Evolutionary conservation across 2,797 vertebrate genomes (phyloP), one percentile per base, ranked within the genome.

Genomic region (Okamejei kenojei): DNA sequence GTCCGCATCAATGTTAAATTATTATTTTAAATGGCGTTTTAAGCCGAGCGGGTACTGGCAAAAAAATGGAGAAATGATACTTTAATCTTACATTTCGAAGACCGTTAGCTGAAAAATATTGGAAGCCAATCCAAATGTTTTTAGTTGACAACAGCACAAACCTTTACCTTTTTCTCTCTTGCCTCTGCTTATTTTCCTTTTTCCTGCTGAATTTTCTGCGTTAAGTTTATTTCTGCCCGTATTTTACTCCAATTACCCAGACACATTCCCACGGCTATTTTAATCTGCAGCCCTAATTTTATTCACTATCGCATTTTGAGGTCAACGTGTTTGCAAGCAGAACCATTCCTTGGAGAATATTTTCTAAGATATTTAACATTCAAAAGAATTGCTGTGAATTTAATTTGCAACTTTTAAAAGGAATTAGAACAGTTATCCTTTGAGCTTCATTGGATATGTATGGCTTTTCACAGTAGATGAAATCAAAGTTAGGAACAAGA

Each of bases 331-430:
- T 91, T 23, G 68, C 68, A 91, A 54, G 68, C 73, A 71, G 90
- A 76, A 92, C 21, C 26, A 92, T 92, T 76, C 68, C 23, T 74
- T 76, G 68, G 90, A 92, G 45, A 91, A 91, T 58, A 92, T 76
- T 94, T 95, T 94, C 93, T 95, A 96, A 79, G 84, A 96, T 97
- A 97, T 97, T 97, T 97, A 97, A 97, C 96, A 96, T 95, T 94
- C 96, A 96, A 65, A 68, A 96, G 95, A 95, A 96, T 97, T 97
- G 96, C 96, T 96, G 96, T 96, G 96, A 93, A 96, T 94, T 94
- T 94, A 95, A 93, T 95, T 96, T 74, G 23, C 15, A 76, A 38
- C 10, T 74, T 92, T 74, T n/a, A 76, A 92, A 54, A 54, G 71
- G 45, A 74, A 13, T 71, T 76, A 15, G 11, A 92, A 92, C 90